Percentiles rank a stretch among this genome's conserved stretches.
Evolutionary conservation across 1,140 invertebrate species (phyloP).

Genomic region (Sarcophaga peregrina): DNA sequence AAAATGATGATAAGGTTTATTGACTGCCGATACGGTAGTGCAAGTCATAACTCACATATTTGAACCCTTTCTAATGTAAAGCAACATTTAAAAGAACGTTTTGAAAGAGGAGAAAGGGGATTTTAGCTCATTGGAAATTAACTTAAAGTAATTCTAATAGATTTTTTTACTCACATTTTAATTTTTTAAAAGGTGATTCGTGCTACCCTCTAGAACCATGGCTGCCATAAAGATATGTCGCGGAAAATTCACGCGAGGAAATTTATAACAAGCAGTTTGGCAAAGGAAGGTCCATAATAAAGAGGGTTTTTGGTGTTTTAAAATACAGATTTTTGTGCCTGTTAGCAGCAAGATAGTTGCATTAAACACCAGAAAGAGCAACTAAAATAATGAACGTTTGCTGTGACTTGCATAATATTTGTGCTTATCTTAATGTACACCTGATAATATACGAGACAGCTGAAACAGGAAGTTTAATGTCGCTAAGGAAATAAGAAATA

Average conservation of each 20-base stretch:
- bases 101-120: slow-evolving; percentile 20
- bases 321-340: slow-evolving; percentile 31
- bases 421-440: neutral
- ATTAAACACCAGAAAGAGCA: slow-evolving; percentile 28
- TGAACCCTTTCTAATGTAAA: slow-evolving; percentile 19
- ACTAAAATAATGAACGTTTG: slow-evolving; percentile 34
- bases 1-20: slow-evolving; percentile 14
- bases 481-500: slow-evolving; percentile 31
- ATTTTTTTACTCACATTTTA: slow-evolving; percentile 31
- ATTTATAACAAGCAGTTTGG: slow-evolving; percentile 23
- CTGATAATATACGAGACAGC: neutral
- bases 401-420: slow-evolving; percentile 22
- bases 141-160: neutral
- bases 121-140: slow-evolving; percentile 7
- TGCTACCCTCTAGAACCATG: slow-evolving; percentile 36
- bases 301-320: slow-evolving; percentile 29
- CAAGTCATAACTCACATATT: slow-evolving; percentile 18
- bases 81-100: slow-evolving; percentile 28
- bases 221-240: slow-evolving; percentile 24
- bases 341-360: slow-evolving; percentile 34
- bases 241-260: slow-evolving; percentile 11
- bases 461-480: slow-evolving; percentile 15
- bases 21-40: slow-evolving; percentile 26
- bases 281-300: slow-evolving; percentile 27
- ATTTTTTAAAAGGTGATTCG: slow-evolving; percentile 31